These are phyloP conservation scores for Drosophila simulans DNA, from an alignment of 1,140 invertebrate genomes.

Conservation along the genomic window DNA sequence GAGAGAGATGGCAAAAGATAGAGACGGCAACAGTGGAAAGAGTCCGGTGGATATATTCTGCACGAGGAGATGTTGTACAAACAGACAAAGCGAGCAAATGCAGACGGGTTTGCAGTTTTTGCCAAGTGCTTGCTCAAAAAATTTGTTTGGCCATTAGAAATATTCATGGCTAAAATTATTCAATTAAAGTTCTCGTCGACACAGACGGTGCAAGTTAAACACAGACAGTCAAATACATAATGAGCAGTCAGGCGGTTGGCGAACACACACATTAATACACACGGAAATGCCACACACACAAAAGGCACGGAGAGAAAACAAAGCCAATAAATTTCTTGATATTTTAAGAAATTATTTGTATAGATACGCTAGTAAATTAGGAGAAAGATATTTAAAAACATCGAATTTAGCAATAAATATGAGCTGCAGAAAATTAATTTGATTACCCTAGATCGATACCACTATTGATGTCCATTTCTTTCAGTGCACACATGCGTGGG, in stretches of 20 bases:
- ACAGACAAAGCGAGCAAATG: constrained; percentile 47
- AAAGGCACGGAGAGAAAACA: not conserved
- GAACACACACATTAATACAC: constrained; percentile 16
- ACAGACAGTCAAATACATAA: constrained; percentile 71
- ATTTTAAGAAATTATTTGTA: too few relatives aligned
- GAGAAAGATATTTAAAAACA: too few relatives aligned
- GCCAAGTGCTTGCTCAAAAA: constrained; percentile 71
- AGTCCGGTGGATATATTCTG: not conserved
- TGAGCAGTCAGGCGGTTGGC: constrained; percentile 61
- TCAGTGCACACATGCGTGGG: constrained; percentile 33
- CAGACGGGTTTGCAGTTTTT: constrained; percentile 59
- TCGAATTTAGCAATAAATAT: too few relatives aligned
- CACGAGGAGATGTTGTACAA: constrained; percentile 26
- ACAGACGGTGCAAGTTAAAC: constrained; percentile 56
- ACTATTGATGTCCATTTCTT: not conserved
- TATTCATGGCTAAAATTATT: constrained; percentile 80
- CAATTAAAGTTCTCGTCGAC: constrained; percentile 72
- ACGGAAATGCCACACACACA: constrained; percentile 16
- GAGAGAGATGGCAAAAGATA: constrained; percentile 27
- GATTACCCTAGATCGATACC: too few relatives aligned
- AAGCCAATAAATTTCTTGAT: not conserved
- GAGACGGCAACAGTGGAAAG: constrained; percentile 1
- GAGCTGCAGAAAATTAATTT: too few relatives aligned
- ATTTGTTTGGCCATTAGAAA: constrained; percentile 82
- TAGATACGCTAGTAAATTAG: too few relatives aligned